Percentiles rank a stretch among this genome's conserved stretches.
These are phyloP conservation scores for Drosophila sp. DNA, from an alignment of 1,140 invertebrate genomes.

Conservation along the genomic window DNA sequence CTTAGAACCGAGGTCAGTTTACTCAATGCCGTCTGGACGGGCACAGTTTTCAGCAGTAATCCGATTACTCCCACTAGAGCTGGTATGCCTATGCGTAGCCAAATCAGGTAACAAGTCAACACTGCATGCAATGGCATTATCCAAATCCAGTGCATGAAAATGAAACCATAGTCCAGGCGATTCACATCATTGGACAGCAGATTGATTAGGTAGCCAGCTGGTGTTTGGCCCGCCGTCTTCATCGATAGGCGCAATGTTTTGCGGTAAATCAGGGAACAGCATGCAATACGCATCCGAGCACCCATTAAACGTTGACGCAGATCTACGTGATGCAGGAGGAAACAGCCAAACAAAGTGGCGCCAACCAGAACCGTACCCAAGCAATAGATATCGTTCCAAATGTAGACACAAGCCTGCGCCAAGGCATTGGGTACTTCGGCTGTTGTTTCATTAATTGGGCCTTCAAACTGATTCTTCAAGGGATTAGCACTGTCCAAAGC, in stretches of 20 bases:
- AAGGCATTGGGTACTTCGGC: constrained; percentile 4
- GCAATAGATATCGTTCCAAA: constrained; percentile 69
- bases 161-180: constrained; percentile 86
- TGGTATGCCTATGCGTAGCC: constrained; percentile 87
- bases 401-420: constrained; percentile 16
- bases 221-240: constrained; percentile 87
- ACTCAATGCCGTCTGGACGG: constrained; percentile 87
- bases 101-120: constrained; percentile 87
- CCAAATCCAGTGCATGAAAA: constrained; percentile 87
- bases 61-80: constrained; percentile 88
- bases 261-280: constrained; percentile 86
- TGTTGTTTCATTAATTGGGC: constrained; percentile 18
- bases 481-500: constrained; percentile 32
- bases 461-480: constrained; percentile 31
- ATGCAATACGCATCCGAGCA: constrained; percentile 85
- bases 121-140: constrained; percentile 88
- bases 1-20: constrained; percentile 84
- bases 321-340: constrained; percentile 82
- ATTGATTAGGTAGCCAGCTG: constrained; percentile 93
- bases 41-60: constrained; percentile 86
- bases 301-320: constrained; percentile 78
- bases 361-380: constrained; percentile 66
- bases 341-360: constrained; percentile 70
- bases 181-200: constrained; percentile 92
- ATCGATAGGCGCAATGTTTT: constrained; percentile 87